phyloP scores from a whole-genome alignment of 2,888 invertebrate species.

The Idaea aversata region DNA sequence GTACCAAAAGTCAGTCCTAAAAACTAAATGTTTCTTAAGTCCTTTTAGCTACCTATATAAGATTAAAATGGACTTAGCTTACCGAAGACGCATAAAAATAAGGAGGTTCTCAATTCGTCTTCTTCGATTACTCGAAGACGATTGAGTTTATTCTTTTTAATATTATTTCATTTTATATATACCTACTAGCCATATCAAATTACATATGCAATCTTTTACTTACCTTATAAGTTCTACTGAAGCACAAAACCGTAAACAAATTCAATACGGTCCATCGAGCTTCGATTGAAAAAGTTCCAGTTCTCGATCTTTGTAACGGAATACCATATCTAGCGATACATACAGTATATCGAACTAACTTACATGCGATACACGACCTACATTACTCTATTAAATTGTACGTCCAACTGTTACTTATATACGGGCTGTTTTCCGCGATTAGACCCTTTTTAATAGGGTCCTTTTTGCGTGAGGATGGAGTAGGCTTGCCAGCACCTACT shows the following conservation, averaged over 20 bases:
- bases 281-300: slow-evolving; percentile 13
- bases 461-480: too few species aligned
- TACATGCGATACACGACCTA: not conserved
- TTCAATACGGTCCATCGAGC: slow-evolving; percentile 21
- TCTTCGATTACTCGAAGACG: too few species aligned
- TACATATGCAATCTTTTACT: not conserved
- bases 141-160: too few species aligned
- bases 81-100: too few species aligned
- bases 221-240: not conserved
- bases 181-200: not conserved
- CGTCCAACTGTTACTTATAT: not conserved
- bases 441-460: too few species aligned
- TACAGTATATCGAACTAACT: not conserved
- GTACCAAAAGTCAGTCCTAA: too few species aligned
- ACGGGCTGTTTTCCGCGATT: not conserved
- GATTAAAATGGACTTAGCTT: too few species aligned
- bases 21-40: too few species aligned
- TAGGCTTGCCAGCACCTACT: too few species aligned
- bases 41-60: too few species aligned
- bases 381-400: not conserved
- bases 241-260: slow-evolving; percentile 10
- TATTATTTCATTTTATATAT: too few species aligned
- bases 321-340: not conserved
- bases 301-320: not conserved
- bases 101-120: too few species aligned